Base-by-base conservation (phyloP, 2,888 invertebrate genomes). In the Hoplodrina ambigua region DNA sequence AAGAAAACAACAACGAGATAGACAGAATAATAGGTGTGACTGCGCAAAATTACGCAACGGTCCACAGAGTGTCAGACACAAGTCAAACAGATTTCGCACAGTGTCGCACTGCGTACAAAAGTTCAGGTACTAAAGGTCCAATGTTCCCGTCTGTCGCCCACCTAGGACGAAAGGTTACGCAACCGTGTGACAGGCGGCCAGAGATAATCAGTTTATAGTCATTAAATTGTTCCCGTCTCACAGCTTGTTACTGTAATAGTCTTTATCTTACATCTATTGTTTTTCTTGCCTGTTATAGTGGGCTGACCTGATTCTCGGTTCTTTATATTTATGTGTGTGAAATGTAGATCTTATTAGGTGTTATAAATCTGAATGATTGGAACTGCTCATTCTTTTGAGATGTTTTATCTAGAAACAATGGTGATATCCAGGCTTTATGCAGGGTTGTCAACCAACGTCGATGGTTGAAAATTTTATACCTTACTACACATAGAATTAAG, bases 261-360 rank as follows among this genome's bases (percentile, higher is more conserved):
- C 63, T 80, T 81, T 82, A 85, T 86, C 83, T 79, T 63, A 70
- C 73, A 78, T 78, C 83, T 81, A 81, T 86, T 84, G 81, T 86
- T 77, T 83, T 77, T 78, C 61, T 76, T 69, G 70, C 52, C 54
- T 59, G 65, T 52, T 75, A 69, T 50, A 78, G 72, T 75, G 55
- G 62, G 65, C 67, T 77, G 82, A 82, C 84, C 84, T 67, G 72
- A 78, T 80, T 83, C 69, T 65, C 53, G 49, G 20, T 57, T 68
- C 49, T 55, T 15, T 65, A 41, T 64, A 56, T 57, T 62, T 72
- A 72, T 52, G 54, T 56, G 49, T 70, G 46, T 57, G 54, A 61
- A 58, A 58, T 57, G 10, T 49, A 19, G 19, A 55, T 69, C 53
- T 67, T 46, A 74, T 63, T 74, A 37, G 30, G 50, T 61, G 62